A percentile compares a stretch with the other conserved stretches of the same genome.
Conservation (phyloP, 2,888 invertebrate genomes). For the Standfussiana lucernea region DNA sequence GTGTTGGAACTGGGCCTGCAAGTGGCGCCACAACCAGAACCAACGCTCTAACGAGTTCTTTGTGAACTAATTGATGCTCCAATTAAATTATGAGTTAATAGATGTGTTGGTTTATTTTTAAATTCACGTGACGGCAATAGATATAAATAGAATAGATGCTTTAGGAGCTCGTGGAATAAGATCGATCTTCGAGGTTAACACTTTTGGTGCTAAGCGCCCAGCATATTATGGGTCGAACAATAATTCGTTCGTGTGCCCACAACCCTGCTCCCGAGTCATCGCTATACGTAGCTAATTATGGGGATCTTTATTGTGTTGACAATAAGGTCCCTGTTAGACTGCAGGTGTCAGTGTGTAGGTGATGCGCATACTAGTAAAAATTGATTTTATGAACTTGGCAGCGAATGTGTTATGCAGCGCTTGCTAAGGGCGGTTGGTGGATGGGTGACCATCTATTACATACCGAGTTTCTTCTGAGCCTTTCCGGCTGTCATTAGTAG, state of each 20-base stretch:
- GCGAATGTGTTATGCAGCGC: too few relatives aligned
- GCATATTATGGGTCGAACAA: too few relatives aligned
- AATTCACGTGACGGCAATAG: neutral
- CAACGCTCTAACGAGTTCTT: conserved; percentile 87
- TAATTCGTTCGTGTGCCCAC: too few relatives aligned
- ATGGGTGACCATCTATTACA: neutral
- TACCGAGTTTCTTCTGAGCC: neutral
- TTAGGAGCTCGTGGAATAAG: neutral
- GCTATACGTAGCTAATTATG: too few relatives aligned
- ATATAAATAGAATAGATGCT: too few relatives aligned
- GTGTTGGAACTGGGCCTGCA: conserved; percentile 89
- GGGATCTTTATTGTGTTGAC: too few relatives aligned
- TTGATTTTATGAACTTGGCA: too few relatives aligned
- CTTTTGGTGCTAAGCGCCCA: too few relatives aligned
- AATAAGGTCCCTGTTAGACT: too few relatives aligned
- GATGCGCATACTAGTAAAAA: too few relatives aligned
- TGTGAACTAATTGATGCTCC: conserved; percentile 75
- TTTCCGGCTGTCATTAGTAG: neutral
- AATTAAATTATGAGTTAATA: neutral
- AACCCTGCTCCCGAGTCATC: too few relatives aligned
- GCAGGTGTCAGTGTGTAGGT: too few relatives aligned
- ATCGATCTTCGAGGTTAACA: neutral
- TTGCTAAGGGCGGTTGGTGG: neutral
- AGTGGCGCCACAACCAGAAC: conserved; percentile 89
- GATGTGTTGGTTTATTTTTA: neutral